Evolutionary conservation across 2,113 vertebrate genomes (phyloP), one percentile per base, ranked within the genome.

Genomic region (Holacanthus passer): DNA sequence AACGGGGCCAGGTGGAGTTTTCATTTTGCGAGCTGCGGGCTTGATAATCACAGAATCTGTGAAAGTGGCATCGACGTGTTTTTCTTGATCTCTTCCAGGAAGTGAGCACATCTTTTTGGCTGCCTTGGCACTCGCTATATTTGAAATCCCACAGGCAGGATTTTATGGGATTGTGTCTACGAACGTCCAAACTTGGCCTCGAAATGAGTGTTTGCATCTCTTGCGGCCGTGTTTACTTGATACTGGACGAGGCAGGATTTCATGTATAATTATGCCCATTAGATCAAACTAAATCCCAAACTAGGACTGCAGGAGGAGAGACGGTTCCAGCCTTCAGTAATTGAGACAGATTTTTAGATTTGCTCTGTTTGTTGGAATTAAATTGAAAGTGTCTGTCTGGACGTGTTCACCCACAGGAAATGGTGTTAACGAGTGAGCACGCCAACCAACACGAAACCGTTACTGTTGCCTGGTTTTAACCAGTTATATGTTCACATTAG

Each of bases 231-330:
- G 50, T 68, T 84, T 56, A 37, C 47, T 80, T 0, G 50, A 17
- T 32, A 37, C 37, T 0, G n/a, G 71, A 32, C 27, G 5, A 63
- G 53, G 27, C 43, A 2, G 55, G 65, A 13, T 47, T 81, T 67
- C 81, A 64, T 67, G 74, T 62, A 17, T 85, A 82, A 75, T 82
- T 72, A 82, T 52, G 20, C 14, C 55, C 56, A 76, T 82, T 82
- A 81, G 70, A 78, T 76, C 60, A 58, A 67, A 73, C 48, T 52
- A 53, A 79, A 81, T 66, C 19, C 53, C 53, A 52, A 32, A 81
- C 59, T 16, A 39, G 39, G 35, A 16, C 60, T 29, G 69, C 64
- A 55, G 55, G 27, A 10, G 19, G 64, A 63, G 37, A 27, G 17
- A 17, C 3, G 52, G 19, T 22, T 63, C 43, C 73, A 41, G n/a